Percentiles rank a stretch among this genome's conserved stretches.
These are phyloP conservation scores for Stegostoma tigrinum DNA, from an alignment of 2,113 vertebrate genomes.

Conservation along the genomic window DNA sequence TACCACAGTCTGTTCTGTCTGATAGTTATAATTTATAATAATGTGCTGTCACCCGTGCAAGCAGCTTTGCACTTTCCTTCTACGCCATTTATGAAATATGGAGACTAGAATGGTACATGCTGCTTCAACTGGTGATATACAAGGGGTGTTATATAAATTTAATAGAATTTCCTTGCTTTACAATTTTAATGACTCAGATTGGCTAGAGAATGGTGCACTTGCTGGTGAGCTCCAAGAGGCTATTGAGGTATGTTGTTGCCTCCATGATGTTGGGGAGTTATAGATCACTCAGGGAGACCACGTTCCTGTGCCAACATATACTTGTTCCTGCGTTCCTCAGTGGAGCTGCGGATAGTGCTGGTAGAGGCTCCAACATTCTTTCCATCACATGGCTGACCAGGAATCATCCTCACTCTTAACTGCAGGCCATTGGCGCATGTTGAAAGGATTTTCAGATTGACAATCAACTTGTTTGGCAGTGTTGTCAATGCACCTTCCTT, in stretches of 20 bases:
- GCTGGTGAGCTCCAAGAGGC: background rate
- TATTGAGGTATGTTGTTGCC: background rate
- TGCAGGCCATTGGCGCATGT: too few relatives aligned
- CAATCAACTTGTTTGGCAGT: too few relatives aligned
- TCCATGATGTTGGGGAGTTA: too few relatives aligned
- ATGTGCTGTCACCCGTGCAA: background rate
- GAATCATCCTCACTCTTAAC: too few relatives aligned
- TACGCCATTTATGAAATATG: background rate
- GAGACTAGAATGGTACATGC: background rate
- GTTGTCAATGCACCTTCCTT: too few relatives aligned
- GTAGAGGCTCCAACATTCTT: too few relatives aligned
- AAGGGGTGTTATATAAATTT: background rate
- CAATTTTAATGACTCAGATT: background rate
- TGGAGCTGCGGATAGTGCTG: too few relatives aligned
- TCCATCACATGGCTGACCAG: too few relatives aligned
- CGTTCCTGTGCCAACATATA: too few relatives aligned
- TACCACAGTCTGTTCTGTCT: background rate
- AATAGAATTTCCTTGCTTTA: background rate
- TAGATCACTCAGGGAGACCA: too few relatives aligned
- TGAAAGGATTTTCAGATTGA: too few relatives aligned
- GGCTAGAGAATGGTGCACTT: background rate
- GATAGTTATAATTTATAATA: background rate
- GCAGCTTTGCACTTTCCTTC: background rate
- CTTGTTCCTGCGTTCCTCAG: too few relatives aligned
- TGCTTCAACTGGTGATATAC: background rate